Percentiles rank a stretch among this genome's conserved stretches.
phyloP scores from a whole-genome alignment of 2,113 vertebrate species.

The Xyrauchen texanus region DNA sequence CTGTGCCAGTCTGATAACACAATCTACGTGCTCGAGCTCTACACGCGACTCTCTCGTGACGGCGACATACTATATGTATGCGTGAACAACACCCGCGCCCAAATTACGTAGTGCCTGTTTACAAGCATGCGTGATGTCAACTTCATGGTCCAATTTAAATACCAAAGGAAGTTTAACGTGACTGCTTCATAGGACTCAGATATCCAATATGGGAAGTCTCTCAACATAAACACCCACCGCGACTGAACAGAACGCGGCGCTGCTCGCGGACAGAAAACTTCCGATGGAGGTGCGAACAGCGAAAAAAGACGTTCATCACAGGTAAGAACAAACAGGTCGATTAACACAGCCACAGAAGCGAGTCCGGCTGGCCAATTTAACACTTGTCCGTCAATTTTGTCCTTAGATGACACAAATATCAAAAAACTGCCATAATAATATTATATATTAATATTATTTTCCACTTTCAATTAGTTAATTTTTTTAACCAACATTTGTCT shows the following conservation, averaged over 20 bases:
- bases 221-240: neutral
- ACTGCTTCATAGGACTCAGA: neutral
- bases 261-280: constrained; percentile 12
- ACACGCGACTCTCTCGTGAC: neutral
- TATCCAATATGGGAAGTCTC: neutral
- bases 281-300: constrained; percentile 33
- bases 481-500: too few species aligned
- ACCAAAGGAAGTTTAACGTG: neutral
- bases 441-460: too few species aligned
- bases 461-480: too few species aligned
- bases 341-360: too few species aligned
- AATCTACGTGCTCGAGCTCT: constrained; percentile 60
- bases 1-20: constrained; percentile 71
- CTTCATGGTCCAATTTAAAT: constrained; percentile 8
- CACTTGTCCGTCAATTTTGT: too few species aligned
- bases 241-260: neutral
- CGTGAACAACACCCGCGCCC: constrained; percentile 26
- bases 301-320: constrained; percentile 64
- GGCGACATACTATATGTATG: neutral
- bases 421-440: too few species aligned
- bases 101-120: constrained; percentile 28
- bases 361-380: too few species aligned
- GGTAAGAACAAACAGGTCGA: constrained; percentile 66
- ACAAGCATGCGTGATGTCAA: constrained; percentile 29
- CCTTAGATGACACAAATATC: too few species aligned